These are phyloP conservation scores for Siniperca undulata DNA, from an alignment of 2,797 vertebrate species.

Conservation along the genomic window DNA sequence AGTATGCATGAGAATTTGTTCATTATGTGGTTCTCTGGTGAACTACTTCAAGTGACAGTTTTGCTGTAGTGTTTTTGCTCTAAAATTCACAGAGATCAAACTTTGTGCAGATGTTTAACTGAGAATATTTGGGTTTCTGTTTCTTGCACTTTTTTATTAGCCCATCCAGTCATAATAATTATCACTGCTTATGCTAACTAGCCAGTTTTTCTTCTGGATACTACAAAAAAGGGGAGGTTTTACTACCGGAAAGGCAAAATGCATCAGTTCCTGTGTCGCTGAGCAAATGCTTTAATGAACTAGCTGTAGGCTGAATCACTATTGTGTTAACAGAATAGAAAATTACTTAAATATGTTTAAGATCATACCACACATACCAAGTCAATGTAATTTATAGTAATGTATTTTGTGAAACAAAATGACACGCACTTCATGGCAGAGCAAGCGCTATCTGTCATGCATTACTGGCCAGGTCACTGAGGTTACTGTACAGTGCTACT, in stretches of 20 bases:
- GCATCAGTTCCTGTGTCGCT: neutral
- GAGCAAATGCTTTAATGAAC: neutral
- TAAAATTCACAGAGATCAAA: neutral
- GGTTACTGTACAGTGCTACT: conserved; percentile 58
- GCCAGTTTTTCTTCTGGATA: neutral
- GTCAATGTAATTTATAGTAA: neutral
- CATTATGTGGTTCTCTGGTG: neutral
- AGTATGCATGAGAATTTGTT: neutral
- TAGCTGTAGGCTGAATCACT: neutral
- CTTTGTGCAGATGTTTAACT: neutral
- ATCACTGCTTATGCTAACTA: neutral
- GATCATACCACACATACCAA: neutral
- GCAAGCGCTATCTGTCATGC: conserved; percentile 42
- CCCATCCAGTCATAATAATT: neutral
- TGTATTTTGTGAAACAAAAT: conserved; percentile 19
- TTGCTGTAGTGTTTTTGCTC: neutral
- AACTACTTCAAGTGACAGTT: neutral
- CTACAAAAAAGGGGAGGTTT: neutral
- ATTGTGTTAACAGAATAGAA: neutral
- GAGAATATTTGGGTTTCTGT: neutral
- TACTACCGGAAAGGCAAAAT: neutral
- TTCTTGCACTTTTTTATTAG: neutral
- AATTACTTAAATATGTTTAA: neutral
- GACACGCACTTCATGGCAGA: conserved; percentile 13
- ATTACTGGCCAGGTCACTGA: conserved; percentile 45